Conservation (phyloP, 2,113 vertebrate genomes). For the Talpa occidentalis region DNA sequence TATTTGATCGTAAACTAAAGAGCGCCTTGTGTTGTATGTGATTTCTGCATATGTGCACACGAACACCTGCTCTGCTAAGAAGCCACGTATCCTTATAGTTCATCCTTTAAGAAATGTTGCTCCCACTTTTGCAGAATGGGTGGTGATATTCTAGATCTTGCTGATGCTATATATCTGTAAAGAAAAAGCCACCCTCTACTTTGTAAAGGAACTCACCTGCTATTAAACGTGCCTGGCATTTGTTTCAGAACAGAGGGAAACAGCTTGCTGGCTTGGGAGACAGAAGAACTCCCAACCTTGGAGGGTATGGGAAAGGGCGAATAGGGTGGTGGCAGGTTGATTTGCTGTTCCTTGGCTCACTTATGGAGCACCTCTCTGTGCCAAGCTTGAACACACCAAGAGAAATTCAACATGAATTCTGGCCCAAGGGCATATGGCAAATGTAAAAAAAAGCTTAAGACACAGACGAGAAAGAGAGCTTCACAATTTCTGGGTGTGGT, state of each 20-base stretch:
- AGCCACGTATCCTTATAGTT: not conserved
- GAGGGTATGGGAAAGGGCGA: not conserved
- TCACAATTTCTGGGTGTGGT: conserved; percentile 25
- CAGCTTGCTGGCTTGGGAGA: not conserved
- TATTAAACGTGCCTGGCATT: not conserved
- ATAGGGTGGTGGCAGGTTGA: not conserved
- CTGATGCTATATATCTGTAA: not conserved
- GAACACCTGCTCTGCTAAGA: not conserved
- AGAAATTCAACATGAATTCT: conserved; percentile 50
- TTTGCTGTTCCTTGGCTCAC: not conserved
- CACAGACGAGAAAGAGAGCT: not conserved
- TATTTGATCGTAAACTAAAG: not conserved
- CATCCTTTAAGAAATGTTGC: conserved; percentile 32
- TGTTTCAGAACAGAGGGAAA: not conserved
- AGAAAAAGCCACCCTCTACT: not conserved
- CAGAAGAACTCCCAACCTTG: not conserved
- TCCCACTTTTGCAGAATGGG: not conserved
- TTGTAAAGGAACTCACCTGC: not conserved
- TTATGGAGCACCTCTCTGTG: conserved; percentile 2
- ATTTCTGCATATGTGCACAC: not conserved
- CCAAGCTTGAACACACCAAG: not conserved
- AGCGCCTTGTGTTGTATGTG: not conserved
- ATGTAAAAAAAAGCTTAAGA: not conserved
- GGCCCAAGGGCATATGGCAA: not conserved
- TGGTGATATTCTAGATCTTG: not conserved